phyloP scores from a whole-genome alignment of 1,140 invertebrate genomes.

The Zaprionus ornatus region DNA sequence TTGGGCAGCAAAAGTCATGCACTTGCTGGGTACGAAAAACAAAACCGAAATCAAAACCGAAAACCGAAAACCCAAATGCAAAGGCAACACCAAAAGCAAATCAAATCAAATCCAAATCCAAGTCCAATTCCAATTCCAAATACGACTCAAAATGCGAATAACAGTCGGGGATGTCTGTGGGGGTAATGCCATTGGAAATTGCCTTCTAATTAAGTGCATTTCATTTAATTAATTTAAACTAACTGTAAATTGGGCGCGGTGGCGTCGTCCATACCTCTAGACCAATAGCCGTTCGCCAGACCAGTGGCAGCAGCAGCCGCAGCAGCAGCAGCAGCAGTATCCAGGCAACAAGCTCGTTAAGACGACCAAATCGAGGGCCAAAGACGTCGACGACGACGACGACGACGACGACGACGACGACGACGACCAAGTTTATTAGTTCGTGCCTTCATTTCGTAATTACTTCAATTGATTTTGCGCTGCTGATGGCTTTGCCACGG shows the following conservation, averaged over 20 bases:
- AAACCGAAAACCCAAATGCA: neutral
- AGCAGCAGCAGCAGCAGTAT: conserved; percentile 17
- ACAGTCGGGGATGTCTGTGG: conserved; percentile 28
- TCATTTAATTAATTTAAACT: conserved; percentile 83
- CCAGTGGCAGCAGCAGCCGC: conserved; percentile 8
- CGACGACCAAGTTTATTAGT: conserved; percentile 82
- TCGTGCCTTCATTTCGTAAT: conserved; percentile 82
- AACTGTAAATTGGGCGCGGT: conserved; percentile 82
- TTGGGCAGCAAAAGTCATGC: conserved; percentile 77
- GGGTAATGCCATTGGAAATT: conserved; percentile 65
- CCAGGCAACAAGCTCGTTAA: conserved; percentile 43
- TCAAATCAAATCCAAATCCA: neutral
- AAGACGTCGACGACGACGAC: conserved; percentile 74
- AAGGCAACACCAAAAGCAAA: conserved; percentile 5
- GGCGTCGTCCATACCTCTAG: conserved; percentile 46
- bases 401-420: conserved; percentile 77
- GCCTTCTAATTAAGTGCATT: conserved; percentile 80
- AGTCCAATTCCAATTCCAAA: conserved; percentile 5
- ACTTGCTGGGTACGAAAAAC: conserved; percentile 52
- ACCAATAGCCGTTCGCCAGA: conserved; percentile 46
- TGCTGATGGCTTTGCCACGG: conserved; percentile 68
- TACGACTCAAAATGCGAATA: conserved; percentile 19
- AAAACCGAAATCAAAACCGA: conserved; percentile 8
- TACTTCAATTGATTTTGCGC: conserved; percentile 81
- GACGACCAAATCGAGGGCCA: conserved; percentile 57